Evolutionary conservation across 2,797 vertebrate genomes (phyloP).

Genomic region (Melanotaenia boesemani): DNA sequence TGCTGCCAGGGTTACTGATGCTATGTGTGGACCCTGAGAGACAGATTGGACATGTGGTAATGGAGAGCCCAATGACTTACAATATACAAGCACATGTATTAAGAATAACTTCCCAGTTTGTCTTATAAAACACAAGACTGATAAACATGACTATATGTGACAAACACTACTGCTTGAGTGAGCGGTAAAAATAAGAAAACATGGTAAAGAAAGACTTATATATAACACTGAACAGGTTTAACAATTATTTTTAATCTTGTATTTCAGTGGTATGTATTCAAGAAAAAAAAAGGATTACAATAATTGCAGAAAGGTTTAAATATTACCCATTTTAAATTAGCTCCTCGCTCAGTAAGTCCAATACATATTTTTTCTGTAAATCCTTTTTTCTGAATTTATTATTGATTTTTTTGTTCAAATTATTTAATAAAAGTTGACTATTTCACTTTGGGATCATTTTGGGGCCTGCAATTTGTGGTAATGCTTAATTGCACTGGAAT

Average conservation of each 20-base stretch:
- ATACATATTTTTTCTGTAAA: neutral
- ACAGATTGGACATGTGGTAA: slow-evolving; percentile 2
- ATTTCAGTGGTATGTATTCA: neutral
- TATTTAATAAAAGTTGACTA: neutral
- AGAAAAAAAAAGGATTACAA: neutral
- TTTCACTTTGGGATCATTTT: neutral
- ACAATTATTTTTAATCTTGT: neutral
- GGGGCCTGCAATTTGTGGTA: neutral
- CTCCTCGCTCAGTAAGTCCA: neutral
- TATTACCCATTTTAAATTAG: too few species aligned
- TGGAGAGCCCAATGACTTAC: neutral
- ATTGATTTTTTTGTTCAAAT: neutral
- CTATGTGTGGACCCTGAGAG: slow-evolving; percentile 96
- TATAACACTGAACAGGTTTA: neutral
- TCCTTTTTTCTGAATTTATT: too few species aligned
- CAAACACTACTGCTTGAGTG: neutral
- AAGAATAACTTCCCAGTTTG: neutral
- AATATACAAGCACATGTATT: slow-evolving; percentile 2
- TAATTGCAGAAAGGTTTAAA: neutral
- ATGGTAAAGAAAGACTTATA: neutral
- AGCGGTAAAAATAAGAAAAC: neutral
- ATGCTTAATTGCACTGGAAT: neutral
- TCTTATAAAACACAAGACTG: neutral
- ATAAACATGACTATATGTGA: neutral
- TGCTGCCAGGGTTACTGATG: slow-evolving; percentile 97